Evolutionary conservation across 2,888 invertebrate species (phyloP).

Genomic region (Aproaerema taeniolella): DNA sequence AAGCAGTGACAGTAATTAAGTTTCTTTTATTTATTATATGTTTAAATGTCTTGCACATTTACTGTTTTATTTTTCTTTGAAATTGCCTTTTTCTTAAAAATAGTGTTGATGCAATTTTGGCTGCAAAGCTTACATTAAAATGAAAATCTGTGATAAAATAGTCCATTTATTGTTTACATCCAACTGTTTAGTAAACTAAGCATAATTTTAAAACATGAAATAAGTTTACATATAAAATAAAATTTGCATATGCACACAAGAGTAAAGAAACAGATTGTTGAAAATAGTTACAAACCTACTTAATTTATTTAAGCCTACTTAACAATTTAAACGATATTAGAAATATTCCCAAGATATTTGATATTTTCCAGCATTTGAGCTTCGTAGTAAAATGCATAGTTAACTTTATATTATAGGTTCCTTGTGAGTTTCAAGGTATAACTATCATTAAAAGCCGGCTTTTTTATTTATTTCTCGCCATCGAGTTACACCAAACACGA

Average conservation of each 20-base stretch:
- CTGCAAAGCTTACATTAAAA: conserved; percentile 24
- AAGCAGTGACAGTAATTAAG: conserved; percentile 77
- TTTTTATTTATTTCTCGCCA: too few relatives aligned
- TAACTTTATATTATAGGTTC: too few relatives aligned
- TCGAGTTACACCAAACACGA: too few relatives aligned
- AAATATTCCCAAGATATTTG: too few relatives aligned
- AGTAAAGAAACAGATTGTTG: conserved; percentile 21
- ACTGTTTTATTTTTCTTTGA: conserved; percentile 16
- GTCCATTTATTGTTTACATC: conserved; percentile 66
- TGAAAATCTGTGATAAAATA: conserved; percentile 53
- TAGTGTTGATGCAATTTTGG: conserved; percentile 7
- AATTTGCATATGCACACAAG: conserved; percentile 30
- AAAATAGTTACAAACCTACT: conserved; percentile 10
- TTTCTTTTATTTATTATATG: too few relatives aligned
- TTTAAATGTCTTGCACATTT: conserved; percentile 8
- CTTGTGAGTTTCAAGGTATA: too few relatives aligned
- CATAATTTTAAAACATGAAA: conserved; percentile 36
- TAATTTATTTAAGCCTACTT: too few relatives aligned
- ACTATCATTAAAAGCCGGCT: too few relatives aligned
- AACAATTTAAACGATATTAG: too few relatives aligned
- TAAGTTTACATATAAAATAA: conserved; percentile 33
- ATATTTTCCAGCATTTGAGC: too few relatives aligned
- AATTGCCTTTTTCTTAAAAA: conserved; percentile 4
- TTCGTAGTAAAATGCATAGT: too few relatives aligned
- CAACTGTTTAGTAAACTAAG: conserved; percentile 42